Evolutionary conservation across 2,113 vertebrate species (phyloP).

Genomic region (Condylura cristata): DNA sequence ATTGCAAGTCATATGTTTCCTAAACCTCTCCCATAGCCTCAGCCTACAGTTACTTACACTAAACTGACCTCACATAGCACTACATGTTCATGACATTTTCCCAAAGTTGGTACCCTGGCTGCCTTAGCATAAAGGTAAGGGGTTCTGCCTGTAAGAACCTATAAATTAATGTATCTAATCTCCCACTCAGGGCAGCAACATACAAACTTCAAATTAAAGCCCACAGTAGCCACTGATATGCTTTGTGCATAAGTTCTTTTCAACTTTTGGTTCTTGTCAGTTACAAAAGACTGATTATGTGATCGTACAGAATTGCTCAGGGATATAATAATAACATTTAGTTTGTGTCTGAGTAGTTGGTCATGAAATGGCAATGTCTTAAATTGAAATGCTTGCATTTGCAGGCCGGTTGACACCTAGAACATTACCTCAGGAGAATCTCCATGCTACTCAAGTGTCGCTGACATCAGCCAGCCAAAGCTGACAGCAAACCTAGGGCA

Average conservation of each 20-base stretch:
- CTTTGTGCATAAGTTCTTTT: neutral
- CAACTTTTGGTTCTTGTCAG: neutral
- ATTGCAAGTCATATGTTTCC: neutral
- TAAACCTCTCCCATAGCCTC: neutral
- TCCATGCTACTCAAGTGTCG: neutral
- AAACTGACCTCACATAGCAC: neutral
- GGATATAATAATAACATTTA: neutral
- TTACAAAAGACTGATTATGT: neutral
- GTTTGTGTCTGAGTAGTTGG: neutral
- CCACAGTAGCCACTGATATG: neutral
- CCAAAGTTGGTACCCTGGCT: neutral
- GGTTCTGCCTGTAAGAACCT: too few species aligned
- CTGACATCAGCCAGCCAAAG: neutral
- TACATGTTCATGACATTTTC: neutral
- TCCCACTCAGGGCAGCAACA: too few species aligned
- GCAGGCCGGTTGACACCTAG: accelerated
- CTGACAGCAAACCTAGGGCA: neutral
- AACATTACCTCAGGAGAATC: neutral
- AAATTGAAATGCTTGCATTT: neutral
- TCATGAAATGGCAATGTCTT: neutral
- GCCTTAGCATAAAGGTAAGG: neutral
- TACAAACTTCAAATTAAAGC: too few species aligned
- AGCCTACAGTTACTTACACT: neutral
- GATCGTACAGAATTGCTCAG: neutral
- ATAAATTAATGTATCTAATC: too few species aligned